These are phyloP conservation scores for Oryzias curvinotus DNA, from an alignment of 2,113 vertebrate species.

Conservation along the genomic window DNA sequence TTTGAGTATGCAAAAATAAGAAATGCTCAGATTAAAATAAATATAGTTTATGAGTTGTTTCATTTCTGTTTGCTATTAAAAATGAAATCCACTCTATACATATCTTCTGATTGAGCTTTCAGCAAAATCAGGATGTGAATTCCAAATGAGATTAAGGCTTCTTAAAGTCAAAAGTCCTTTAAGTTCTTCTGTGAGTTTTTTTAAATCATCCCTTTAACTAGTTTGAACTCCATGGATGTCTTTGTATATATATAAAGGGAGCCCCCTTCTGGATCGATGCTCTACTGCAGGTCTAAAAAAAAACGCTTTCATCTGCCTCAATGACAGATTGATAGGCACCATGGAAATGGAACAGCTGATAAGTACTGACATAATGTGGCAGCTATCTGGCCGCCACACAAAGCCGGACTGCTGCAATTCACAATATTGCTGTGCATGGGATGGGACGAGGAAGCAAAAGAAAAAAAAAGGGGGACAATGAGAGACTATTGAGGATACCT, in stretches of 20 bases:
- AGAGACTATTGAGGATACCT: slow-evolving; percentile 38
- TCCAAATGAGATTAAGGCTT: too few species aligned
- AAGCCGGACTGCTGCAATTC: slow-evolving; percentile 21
- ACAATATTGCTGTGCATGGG: not conserved
- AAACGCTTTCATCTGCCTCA: slow-evolving; percentile 2
- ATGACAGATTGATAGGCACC: slow-evolving; percentile 39
- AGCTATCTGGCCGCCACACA: slow-evolving; percentile 22
- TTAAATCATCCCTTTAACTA: not conserved
- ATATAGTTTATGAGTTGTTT: too few species aligned
- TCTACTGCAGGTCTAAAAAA: slow-evolving; percentile 9
- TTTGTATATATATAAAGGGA: slow-evolving; percentile 23
- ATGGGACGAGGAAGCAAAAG: not conserved
- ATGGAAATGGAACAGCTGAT: slow-evolving; percentile 39
- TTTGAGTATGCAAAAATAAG: too few species aligned
- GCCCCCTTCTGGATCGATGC: slow-evolving; percentile 61
- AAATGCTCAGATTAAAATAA: too few species aligned
- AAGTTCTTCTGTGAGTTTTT: not conserved
- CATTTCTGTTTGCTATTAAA: too few species aligned
- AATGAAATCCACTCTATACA: too few species aligned
- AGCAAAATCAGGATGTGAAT: too few species aligned
- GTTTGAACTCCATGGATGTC: not conserved
- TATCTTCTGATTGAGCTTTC: too few species aligned
- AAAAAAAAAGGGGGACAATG: slow-evolving; percentile 12
- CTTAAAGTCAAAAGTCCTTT: not conserved
- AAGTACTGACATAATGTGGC: slow-evolving; percentile 47